Base-by-base conservation (phyloP, 1,140 invertebrate species). In the Nebria ingens region DNA sequence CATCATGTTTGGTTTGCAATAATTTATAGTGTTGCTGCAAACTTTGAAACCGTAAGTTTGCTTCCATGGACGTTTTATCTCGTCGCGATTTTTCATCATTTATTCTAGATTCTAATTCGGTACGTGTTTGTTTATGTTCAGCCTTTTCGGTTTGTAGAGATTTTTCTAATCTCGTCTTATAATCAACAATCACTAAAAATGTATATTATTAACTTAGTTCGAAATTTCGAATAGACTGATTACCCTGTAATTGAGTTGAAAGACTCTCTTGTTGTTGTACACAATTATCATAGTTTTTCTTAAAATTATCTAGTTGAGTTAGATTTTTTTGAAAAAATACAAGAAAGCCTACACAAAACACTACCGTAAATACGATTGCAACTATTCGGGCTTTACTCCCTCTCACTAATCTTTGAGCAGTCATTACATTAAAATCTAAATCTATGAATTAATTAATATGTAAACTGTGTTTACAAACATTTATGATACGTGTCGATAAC, bases 321-420 rank as follows among this genome's bases (percentile, higher is more conserved):
- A 74, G 68, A 1, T 71, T 73, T 60, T 71, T 75, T 59, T 76
- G 75, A 56, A 73, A 77, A 61, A 73, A 72, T 4, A 70, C 71
- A 55, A 77, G 71, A 60, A 77, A 65, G 29, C 72, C 73, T 3
- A 73, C 65, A 53, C 75, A 66, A 15, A 72, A 62, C 34, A 76
- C 58, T 53, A 74, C 64, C 53, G 67, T 68, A 62, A 64, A 70
- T 57, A 77, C 61, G 38, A 72, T 68, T 22, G 76, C 58, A 56
- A 76, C 70, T 51, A 76, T 68, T 54, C 75, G 71, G 59, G 70
- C 70, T 60, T 73, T 75, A 19, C 73, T 74, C 23, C 74, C 71
- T 29, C 76, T 71, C 51, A 73, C 74, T 56, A 76, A 71, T 29
- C 76, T 67, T 62, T 74, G 72, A 50, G 73, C 65, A 60, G 70